phyloP scores from a whole-genome alignment of 30 jellyfish, hydroid and myxozoan genomes.

The Chironex yamaguchii region DNA sequence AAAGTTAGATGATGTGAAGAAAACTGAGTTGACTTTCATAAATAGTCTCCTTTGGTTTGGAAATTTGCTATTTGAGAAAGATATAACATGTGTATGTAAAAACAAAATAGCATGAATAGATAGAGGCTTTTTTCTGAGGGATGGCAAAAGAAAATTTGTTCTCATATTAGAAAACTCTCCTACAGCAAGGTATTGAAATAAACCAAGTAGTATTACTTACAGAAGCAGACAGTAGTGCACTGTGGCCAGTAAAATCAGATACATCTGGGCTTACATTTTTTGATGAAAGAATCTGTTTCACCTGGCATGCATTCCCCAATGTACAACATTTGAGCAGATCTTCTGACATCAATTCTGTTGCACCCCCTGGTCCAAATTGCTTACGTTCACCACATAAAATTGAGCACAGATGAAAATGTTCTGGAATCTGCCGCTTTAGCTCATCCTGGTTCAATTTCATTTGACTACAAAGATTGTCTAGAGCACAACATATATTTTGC shows the following conservation, averaged over 20 bases:
- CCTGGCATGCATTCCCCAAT: conserved; percentile 53
- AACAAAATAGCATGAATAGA: too few species aligned
- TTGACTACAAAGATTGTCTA: neutral
- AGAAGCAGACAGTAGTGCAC: conserved; percentile 93
- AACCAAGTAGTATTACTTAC: too few species aligned
- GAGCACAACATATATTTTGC: neutral
- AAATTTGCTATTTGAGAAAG: too few species aligned
- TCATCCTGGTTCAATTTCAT: neutral
- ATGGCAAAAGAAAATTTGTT: too few species aligned
- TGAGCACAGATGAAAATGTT: conserved; percentile 12
- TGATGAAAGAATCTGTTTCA: conserved; percentile 40
- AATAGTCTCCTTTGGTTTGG: too few species aligned
- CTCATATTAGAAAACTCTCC: too few species aligned
- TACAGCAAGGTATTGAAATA: too few species aligned
- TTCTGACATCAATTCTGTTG: conserved; percentile 71
- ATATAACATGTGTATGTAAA: too few species aligned
- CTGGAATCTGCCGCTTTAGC: conserved; percentile 15
- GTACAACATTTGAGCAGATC: conserved; percentile 57
- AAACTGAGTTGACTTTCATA: too few species aligned
- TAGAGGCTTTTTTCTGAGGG: too few species aligned
- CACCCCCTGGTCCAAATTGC: conserved; percentile 66
- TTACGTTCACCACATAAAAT: conserved; percentile 24
- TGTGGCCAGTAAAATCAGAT: conserved; percentile 82
- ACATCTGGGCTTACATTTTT: conserved; percentile 82
- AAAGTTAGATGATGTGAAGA: too few species aligned